These are phyloP conservation scores for Adineta ricciae DNA, from an alignment of 2,888 invertebrate genomes.

Conservation along the genomic window DNA sequence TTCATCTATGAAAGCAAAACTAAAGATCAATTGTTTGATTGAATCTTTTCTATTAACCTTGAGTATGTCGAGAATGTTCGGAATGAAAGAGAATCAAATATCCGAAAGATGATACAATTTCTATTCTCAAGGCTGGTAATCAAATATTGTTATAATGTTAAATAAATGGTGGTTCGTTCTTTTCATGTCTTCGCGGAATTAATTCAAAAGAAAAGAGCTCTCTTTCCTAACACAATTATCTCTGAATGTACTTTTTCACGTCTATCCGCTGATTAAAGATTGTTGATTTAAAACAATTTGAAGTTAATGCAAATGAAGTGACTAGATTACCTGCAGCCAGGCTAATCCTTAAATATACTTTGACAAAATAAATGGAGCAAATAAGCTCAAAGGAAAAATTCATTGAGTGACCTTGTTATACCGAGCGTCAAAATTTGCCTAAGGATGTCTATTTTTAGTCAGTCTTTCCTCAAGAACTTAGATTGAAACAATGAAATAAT, in stretches of 20 bases:
- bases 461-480: not conserved
- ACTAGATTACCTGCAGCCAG: not conserved
- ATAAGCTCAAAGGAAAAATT: not conserved
- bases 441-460: not conserved
- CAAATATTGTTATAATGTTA: not conserved
- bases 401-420: not conserved
- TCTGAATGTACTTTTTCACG: not conserved
- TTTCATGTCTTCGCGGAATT: not conserved
- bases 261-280: too few relatives aligned
- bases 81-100: not conserved
- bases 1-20: slow-evolving; percentile 44
- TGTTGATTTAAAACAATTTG: too few relatives aligned
- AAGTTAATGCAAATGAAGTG: not conserved
- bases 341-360: not conserved
- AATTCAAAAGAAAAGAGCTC: not conserved
- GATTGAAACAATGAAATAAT: not conserved
- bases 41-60: not conserved
- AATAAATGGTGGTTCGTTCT: not conserved
- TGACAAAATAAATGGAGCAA: not conserved
- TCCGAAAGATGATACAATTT: not conserved
- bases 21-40: not conserved
- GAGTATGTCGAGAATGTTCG: not conserved
- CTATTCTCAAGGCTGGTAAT: not conserved
- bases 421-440: not conserved
- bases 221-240: too few relatives aligned